Conservation (phyloP, 2,797 vertebrate species). For the Halcyon leucocephala region DNA sequence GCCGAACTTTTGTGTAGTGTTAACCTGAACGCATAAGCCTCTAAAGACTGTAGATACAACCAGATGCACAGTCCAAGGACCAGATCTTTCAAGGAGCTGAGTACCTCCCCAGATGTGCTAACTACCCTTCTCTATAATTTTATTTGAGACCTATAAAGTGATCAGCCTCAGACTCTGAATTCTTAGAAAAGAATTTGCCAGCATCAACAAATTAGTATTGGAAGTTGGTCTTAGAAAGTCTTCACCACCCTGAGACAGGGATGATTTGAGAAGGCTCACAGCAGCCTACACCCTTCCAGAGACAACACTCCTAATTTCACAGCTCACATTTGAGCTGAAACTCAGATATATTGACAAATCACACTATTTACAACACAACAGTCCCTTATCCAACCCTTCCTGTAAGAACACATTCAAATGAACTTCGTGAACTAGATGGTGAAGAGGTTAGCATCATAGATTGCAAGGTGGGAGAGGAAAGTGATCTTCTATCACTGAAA, state of each 20-base stretch:
- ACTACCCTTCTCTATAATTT: neutral
- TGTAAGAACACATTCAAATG: neutral
- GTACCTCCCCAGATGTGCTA: neutral
- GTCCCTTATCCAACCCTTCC: neutral
- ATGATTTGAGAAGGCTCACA: neutral
- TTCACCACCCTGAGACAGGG: neutral
- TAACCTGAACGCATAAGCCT: neutral
- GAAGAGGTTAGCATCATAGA: neutral
- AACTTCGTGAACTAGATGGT: conserved; percentile 8
- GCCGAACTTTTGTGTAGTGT: neutral
- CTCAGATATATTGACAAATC: neutral
- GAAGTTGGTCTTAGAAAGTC: neutral
- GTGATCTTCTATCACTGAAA: conserved; percentile 27
- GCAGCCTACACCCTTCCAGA: neutral
- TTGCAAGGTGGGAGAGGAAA: conserved; percentile 22
- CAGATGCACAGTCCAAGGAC: neutral
- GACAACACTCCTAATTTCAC: neutral
- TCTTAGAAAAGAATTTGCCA: neutral
- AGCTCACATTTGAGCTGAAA: neutral
- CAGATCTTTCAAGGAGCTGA: neutral
- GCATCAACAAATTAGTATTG: neutral
- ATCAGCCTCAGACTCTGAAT: neutral
- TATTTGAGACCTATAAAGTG: neutral
- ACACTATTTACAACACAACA: fast-evolving
- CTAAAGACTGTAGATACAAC: neutral